phyloP scores from a whole-genome alignment of 2,888 invertebrate genomes.

The Sphaeridia pumilis region DNA sequence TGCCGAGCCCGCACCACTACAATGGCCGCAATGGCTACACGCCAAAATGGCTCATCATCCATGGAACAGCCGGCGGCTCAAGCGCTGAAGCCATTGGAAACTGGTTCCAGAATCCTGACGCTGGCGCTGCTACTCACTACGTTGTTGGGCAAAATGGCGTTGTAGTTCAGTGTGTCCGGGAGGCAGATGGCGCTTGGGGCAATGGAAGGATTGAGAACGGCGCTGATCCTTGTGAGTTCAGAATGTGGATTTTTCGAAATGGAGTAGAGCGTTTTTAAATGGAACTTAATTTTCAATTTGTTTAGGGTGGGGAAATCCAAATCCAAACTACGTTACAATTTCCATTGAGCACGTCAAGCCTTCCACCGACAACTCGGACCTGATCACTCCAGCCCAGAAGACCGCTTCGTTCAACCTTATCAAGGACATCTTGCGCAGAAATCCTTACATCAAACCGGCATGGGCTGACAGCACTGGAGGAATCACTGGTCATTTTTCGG shows the following conservation, averaged over 20 bases:
- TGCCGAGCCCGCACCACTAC: conserved; percentile 21
- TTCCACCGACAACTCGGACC: conserved; percentile 25
- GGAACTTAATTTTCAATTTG: conserved; percentile 2
- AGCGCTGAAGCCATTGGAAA: conserved; percentile 22
- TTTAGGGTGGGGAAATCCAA: conserved; percentile 24
- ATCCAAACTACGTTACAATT: conserved; percentile 26
- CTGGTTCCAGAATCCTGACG: conserved; percentile 27
- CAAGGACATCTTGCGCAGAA: conserved; percentile 20
- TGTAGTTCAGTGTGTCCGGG: conserved; percentile 25
- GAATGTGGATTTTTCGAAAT: neutral
- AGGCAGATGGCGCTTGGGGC: conserved; percentile 25
- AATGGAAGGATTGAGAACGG: conserved; percentile 30
- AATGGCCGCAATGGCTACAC: conserved; percentile 18
- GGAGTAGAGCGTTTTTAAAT: neutral
- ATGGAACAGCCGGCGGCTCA: conserved; percentile 28
- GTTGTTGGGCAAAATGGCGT: conserved; percentile 26
- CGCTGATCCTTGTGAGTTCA: conserved; percentile 25
- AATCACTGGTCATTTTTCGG: conserved; percentile 29
- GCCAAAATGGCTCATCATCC: conserved; percentile 23
- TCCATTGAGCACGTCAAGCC: conserved; percentile 28
- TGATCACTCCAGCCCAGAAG: conserved; percentile 21
- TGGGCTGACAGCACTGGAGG: conserved; percentile 23
- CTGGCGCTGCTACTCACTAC: conserved; percentile 24
- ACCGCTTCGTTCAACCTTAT: conserved; percentile 24
- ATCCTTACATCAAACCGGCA: conserved; percentile 20